Conservation (phyloP, 2,888 invertebrate species). For the Cremastobaeus sp. region DNA sequence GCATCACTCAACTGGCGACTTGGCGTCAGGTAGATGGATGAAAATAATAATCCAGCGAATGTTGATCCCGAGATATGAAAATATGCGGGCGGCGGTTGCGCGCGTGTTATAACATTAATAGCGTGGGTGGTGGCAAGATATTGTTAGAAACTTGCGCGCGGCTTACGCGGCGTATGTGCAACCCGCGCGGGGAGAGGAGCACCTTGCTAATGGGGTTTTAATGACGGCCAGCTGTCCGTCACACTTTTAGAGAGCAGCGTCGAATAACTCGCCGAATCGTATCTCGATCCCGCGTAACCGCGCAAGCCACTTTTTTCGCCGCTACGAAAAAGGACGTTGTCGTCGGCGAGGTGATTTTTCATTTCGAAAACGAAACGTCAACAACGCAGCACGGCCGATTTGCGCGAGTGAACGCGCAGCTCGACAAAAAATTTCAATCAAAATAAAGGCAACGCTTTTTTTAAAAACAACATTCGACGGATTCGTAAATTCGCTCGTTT, state of each 20-base stretch:
- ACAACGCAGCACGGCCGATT: background rate
- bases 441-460: no score
- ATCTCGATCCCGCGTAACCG: constrained; percentile 66
- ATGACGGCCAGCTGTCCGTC: constrained; percentile 79
- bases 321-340: background rate
- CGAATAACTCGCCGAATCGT: constrained; percentile 71
- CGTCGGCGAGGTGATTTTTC: constrained; percentile 1
- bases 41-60: constrained; percentile 43
- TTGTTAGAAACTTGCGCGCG: constrained; percentile 74
- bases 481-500: no score
- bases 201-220: constrained; percentile 75
- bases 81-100: constrained; percentile 44
- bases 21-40: constrained; percentile 38
- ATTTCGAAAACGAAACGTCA: constrained; percentile 5
- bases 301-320: constrained; percentile 2
- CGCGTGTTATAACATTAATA: constrained; percentile 72
- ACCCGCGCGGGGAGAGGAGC: constrained; percentile 63
- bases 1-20: constrained; percentile 2
- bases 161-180: constrained; percentile 63
- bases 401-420: background rate
- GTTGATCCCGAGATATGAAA: constrained; percentile 49
- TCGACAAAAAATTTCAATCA: no score
- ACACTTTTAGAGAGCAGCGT: constrained; percentile 75
- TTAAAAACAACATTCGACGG: no score
- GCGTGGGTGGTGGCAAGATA: constrained; percentile 76